phyloP scores from a whole-genome alignment of 64 coral and sea anemone species.

The Astreopora myriophthalma region DNA sequence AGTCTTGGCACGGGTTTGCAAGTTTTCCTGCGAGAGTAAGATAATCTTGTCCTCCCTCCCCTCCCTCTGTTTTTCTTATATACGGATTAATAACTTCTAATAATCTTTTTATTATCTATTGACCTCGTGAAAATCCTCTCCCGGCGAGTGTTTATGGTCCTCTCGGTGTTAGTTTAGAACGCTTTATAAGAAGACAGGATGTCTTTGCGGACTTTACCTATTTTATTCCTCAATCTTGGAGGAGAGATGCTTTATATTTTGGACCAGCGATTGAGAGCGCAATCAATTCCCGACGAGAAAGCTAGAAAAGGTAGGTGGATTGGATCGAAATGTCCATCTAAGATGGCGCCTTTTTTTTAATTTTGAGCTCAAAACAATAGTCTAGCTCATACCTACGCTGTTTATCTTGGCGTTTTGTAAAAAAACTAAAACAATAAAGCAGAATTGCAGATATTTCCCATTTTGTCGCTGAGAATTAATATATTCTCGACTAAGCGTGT shows the following conservation, averaged over 20 bases:
- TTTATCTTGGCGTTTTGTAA: too few species aligned
- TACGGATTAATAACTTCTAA: not conserved
- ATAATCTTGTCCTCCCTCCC: too few species aligned
- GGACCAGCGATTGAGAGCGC: slow-evolving; percentile 94
- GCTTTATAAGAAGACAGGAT: slow-evolving; percentile 31
- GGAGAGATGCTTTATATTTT: slow-evolving; percentile 99
- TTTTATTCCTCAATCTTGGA: slow-evolving; percentile 96
- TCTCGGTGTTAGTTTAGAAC: too few species aligned
- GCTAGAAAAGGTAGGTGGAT: slow-evolving; percentile 82
- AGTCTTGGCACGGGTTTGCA: too few species aligned
- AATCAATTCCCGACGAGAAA: slow-evolving; percentile 97
- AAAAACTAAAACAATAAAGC: too few species aligned
- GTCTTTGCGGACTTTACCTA: slow-evolving; percentile 91
- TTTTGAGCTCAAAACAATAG: not conserved
- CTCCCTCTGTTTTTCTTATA: not conserved
- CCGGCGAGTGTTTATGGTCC: not conserved
- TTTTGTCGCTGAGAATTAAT: too few species aligned
- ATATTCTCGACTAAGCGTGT: too few species aligned
- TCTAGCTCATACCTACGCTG: not conserved
- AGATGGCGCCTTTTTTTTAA: slow-evolving; percentile 20
- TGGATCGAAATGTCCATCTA: not conserved
- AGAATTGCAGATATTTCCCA: too few species aligned
- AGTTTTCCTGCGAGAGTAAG: too few species aligned
- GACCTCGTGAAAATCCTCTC: not conserved
- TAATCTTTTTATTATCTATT: slow-evolving; percentile 13